Percentiles rank a stretch among this genome's conserved stretches.
phyloP scores from a whole-genome alignment of 2,888 invertebrate genomes.

The Taenaris catops region DNA sequence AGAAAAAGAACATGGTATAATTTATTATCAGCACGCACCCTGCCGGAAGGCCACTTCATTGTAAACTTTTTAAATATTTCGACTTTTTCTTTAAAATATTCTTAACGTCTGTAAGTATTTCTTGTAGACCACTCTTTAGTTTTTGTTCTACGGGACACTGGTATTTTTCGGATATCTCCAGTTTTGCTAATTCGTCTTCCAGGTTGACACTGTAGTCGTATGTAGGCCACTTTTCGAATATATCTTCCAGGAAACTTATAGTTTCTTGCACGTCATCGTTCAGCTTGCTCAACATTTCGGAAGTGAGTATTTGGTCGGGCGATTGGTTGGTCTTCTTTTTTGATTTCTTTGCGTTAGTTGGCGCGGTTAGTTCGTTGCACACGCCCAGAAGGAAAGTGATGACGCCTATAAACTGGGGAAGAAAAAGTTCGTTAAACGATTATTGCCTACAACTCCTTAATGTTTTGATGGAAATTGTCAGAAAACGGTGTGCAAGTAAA shows the following conservation, averaged over 20 bases:
- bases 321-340: constrained; percentile 77
- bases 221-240: constrained; percentile 62
- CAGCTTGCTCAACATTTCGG: constrained; percentile 45
- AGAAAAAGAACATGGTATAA: neutral
- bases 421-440: too few relatives aligned
- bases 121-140: constrained; percentile 66
- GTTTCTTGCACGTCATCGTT: constrained; percentile 50
- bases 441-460: too few relatives aligned
- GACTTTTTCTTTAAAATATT: constrained; percentile 76
- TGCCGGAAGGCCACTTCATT: constrained; percentile 45
- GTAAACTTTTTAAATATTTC: constrained; percentile 69
- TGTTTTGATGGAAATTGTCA: too few relatives aligned
- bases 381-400: constrained; percentile 77
- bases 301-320: constrained; percentile 58
- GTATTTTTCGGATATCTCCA: constrained; percentile 50
- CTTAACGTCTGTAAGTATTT: constrained; percentile 71
- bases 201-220: constrained; percentile 45
- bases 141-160: constrained; percentile 60
- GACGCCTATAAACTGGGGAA: constrained; percentile 77
- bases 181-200: constrained; percentile 51
- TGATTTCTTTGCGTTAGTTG: constrained; percentile 73
- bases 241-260: constrained; percentile 51
- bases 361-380: constrained; percentile 72
- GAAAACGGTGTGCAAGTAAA: neutral
- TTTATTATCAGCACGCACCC: constrained; percentile 13